Conservation (phyloP, 2,113 vertebrate species). For the Corydoras sp. region DNA sequence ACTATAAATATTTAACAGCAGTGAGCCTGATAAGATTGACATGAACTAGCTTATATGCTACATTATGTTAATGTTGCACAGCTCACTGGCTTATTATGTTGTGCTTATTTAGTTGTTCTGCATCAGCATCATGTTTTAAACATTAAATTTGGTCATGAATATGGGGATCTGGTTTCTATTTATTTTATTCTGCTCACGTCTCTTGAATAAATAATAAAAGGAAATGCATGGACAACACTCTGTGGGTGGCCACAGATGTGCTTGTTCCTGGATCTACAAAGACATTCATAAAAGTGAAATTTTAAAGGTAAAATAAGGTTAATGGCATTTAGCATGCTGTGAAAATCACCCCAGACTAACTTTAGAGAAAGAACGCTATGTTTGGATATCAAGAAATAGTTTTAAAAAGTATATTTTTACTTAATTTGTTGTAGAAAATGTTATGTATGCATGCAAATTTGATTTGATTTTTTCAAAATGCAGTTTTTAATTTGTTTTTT, state of each 20-base stretch:
- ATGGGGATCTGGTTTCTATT: slow-evolving; percentile 23
- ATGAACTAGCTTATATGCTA: not conserved
- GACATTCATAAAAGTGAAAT: slow-evolving; percentile 48
- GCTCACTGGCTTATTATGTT: too few species aligned
- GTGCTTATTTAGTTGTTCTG: too few species aligned
- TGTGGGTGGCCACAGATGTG: slow-evolving; percentile 34
- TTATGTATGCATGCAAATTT: too few species aligned
- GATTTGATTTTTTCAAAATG: not conserved
- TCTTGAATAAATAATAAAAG: slow-evolving; percentile 40
- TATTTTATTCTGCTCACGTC: slow-evolving; percentile 30
- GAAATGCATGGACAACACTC: slow-evolving; percentile 43
- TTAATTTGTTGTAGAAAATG: not conserved
- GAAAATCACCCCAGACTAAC: slow-evolving; percentile 30
- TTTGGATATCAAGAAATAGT: not conserved
- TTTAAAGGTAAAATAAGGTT: slow-evolving; percentile 42
- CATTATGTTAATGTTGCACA: not conserved
- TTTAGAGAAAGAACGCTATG: slow-evolving; percentile 6
- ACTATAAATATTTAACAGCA: too few species aligned
- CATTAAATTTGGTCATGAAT: not conserved
- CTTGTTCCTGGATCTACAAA: slow-evolving; percentile 29
- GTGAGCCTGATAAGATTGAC: not conserved
- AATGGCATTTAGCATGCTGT: slow-evolving; percentile 22
- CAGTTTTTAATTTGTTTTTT: not conserved
- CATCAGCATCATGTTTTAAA: not conserved
- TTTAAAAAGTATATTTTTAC: not conserved